A percentile compares a stretch with the other conserved stretches of the same genome.
These are phyloP conservation scores for Uromys caudimaculatus DNA, from an alignment of 2,797 vertebrate species.

Conservation along the genomic window DNA sequence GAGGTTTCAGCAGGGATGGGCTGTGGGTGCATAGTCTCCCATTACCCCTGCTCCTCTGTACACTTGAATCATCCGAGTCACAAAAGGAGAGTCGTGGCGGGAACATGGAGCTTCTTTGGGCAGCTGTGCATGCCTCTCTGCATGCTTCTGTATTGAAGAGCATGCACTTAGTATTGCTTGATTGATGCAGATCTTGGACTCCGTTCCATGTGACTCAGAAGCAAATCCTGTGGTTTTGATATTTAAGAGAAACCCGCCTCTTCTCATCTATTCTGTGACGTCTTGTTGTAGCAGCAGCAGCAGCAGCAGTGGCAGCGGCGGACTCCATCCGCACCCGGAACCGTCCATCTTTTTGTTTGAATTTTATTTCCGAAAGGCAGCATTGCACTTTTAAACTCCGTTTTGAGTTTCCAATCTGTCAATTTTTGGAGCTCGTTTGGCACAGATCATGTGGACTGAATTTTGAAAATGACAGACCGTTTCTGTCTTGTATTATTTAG, in stretches of 20 bases:
- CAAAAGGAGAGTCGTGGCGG: background rate
- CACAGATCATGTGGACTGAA: background rate
- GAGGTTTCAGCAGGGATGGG: too few species aligned
- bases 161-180: background rate
- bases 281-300: background rate
- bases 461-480: conserved; percentile 40
- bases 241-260: background rate
- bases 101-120: background rate
- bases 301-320: background rate
- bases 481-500: conserved; percentile 86
- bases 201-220: background rate
- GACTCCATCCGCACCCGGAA: background rate
- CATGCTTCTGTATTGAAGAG: conserved; percentile 20
- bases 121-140: background rate
- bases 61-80: background rate
- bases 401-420: conserved; percentile 14
- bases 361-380: conserved; percentile 28
- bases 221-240: background rate
- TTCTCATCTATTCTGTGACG: background rate
- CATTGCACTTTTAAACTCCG: background rate
- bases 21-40: background rate
- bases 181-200: background rate
- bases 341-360: background rate
- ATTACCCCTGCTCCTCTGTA: conserved; percentile 1
- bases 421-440: conserved; percentile 48